These are phyloP conservation scores for Gallinago nigripennis DNA, from an alignment of 2,797 vertebrate species.

Conservation along the genomic window DNA sequence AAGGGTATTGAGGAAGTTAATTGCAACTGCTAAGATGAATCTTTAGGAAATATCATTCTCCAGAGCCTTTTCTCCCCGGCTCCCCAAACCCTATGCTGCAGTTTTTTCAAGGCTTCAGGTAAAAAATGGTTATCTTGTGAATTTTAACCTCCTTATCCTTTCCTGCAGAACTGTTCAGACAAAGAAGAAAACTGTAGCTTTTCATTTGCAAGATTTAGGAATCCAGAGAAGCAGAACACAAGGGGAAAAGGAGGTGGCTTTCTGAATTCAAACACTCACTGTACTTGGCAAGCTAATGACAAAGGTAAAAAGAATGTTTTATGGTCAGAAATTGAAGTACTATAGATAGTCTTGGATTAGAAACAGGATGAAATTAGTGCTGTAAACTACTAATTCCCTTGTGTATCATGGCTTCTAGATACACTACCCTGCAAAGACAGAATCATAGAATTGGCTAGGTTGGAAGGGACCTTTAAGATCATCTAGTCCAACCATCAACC, in stretches of 20 bases:
- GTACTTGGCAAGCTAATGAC: not conserved
- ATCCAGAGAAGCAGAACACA: not conserved
- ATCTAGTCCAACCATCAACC: too few species aligned
- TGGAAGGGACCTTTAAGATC: too few species aligned
- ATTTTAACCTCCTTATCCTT: conserved; percentile 12
- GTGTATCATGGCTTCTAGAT: not conserved
- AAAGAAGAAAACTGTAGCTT: not conserved
- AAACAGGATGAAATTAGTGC: not conserved
- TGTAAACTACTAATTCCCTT: not conserved
- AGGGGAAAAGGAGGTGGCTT: not conserved
- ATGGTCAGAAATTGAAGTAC: not conserved
- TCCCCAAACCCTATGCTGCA: not conserved
- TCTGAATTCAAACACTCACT: not conserved
- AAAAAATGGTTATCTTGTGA: not conserved
- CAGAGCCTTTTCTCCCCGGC: not conserved
- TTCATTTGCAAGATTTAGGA: conserved; percentile 8
- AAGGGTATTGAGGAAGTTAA: conserved; percentile 6
- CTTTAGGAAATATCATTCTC: conserved; percentile 13
- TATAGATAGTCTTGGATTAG: not conserved
- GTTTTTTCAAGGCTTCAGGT: not conserved
- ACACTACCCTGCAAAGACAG: not conserved
- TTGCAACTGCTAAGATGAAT: conserved; percentile 16
- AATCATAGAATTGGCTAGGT: too few species aligned
- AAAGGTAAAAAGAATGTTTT: not conserved
- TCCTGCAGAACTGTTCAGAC: not conserved